Base-by-base conservation (phyloP, 2,113 vertebrate species). In the Nymphicus hollandicus region DNA sequence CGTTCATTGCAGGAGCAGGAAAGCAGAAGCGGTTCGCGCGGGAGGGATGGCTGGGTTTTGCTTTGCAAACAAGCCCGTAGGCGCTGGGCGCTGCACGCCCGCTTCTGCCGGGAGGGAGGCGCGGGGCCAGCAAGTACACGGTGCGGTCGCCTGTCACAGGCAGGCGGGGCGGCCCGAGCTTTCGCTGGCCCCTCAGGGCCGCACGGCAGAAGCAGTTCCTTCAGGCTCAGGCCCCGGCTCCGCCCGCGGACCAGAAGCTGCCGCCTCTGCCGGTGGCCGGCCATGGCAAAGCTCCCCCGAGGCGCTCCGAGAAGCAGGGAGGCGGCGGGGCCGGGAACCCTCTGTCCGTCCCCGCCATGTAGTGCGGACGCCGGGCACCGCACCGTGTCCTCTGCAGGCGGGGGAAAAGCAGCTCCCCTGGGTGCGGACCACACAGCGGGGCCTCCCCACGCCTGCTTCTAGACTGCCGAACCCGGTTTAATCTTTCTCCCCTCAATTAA, bases 401-500 rank as follows among this genome's bases (percentile, higher is more conserved):
- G 37, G 33, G 43, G 72, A 29, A n/a, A 19, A 88, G 37, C 35
- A 11, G 31, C 20, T 89, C 46, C 77, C 39, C 29, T 13, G 77
- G 41, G 50, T 6, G 81, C 33, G 6, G 81, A 39, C 29, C 61
- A 4, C 17, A 3, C 22, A 44, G 47, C 7, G 33, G 31, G 52
- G 58, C 70, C 28, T 28, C 35, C 41, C 52, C 5, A 13, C 33
- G 9, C 25, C 63, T 29, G 50, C 71, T 58, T 81, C 53, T 13
- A 31, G 50, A 35, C 63, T 93, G 78, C 61, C 76, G 69, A 71
- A 81, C 37, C 7, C 13, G 16, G 56, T 68, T 69, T 79, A 46
- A 61, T 91, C 65, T 81, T 95, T 50, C 12, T 74, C 1, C 10
- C 11, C 91, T 56, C 73, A 63, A 70, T 95, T 93, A 95, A 95